Evolutionary conservation across 2,113 vertebrate species (phyloP).

Genomic region (Dromiciops gliroides): DNA sequence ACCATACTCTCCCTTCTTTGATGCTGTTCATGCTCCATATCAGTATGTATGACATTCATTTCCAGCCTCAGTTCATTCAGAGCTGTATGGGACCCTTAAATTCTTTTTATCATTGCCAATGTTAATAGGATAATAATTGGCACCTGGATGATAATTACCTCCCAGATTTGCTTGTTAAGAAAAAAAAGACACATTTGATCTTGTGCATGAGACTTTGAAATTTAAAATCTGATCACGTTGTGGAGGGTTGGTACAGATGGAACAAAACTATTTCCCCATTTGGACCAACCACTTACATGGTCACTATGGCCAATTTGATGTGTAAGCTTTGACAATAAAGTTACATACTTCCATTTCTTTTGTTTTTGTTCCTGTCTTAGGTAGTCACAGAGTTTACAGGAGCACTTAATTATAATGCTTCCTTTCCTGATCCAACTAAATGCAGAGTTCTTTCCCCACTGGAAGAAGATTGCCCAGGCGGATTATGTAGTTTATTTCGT

Average conservation of each 20-base stretch:
- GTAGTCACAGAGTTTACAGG: slow-evolving; percentile 4
- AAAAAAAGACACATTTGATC: not conserved
- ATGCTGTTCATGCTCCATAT: not conserved
- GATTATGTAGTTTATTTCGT: slow-evolving; percentile 21
- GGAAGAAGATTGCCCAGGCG: slow-evolving; percentile 12
- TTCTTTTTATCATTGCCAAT: not conserved
- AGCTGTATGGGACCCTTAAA: not conserved
- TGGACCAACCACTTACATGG: not conserved
- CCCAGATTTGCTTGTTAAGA: not conserved
- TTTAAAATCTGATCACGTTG: slow-evolving; percentile 24
- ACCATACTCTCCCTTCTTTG: not conserved
- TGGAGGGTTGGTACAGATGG: not conserved
- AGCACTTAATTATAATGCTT: not conserved
- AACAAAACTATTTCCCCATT: not conserved
- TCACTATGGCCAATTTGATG: not conserved
- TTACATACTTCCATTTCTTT: slow-evolving; percentile 4
- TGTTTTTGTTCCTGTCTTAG: slow-evolving; percentile 22
- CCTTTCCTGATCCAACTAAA: not conserved
- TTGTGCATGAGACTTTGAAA: slow-evolving; percentile 34
- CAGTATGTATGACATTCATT: not conserved
- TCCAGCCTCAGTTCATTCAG: not conserved
- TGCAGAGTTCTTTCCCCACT: not conserved
- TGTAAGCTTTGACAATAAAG: not conserved
- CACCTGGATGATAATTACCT: not conserved
- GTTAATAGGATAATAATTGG: not conserved